These are phyloP conservation scores for Drosophila colorata DNA, from an alignment of 2,888 invertebrate genomes.

Conservation along the genomic window DNA sequence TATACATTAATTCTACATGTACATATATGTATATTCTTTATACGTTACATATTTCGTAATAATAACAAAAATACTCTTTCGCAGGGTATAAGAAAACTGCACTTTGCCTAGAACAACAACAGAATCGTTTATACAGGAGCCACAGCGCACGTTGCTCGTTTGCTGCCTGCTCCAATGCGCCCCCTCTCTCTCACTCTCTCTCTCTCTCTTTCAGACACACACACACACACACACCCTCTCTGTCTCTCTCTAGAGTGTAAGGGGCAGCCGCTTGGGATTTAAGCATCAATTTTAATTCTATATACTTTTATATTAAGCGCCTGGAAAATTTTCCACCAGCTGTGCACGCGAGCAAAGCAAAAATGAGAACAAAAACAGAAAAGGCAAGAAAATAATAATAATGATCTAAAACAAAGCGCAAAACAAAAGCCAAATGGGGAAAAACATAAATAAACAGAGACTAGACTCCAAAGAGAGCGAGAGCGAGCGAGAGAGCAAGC, in stretches of 20 bases:
- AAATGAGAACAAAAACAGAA: slow-evolving; percentile 37
- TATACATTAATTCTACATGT: too few relatives aligned
- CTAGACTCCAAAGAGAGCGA: slow-evolving; percentile 7
- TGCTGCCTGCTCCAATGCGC: not conserved
- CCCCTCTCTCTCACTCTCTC: too few relatives aligned
- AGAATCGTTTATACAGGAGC: slow-evolving; percentile 61
- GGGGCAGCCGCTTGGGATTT: slow-evolving; percentile 41
- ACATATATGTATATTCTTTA: too few relatives aligned
- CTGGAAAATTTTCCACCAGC: slow-evolving; percentile 78
- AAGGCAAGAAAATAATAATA: slow-evolving; percentile 31
- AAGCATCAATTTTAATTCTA: slow-evolving; percentile 71
- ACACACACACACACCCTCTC: not conserved
- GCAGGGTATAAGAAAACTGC: slow-evolving; percentile 24
- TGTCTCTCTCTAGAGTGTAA: not conserved
- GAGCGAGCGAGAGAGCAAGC: not conserved
- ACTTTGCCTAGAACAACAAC: slow-evolving; percentile 28
- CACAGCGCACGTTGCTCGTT: slow-evolving; percentile 41
- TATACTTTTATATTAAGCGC: slow-evolving; percentile 60
- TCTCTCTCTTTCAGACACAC: not conserved
- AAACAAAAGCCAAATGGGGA: slow-evolving; percentile 41
- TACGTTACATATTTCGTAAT: not conserved
- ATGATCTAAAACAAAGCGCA: slow-evolving; percentile 51
- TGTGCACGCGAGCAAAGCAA: slow-evolving; percentile 56
- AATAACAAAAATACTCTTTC: not conserved
- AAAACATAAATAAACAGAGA: slow-evolving; percentile 64